Conservation (phyloP, 2,888 invertebrate genomes). For the Hirtodrosophila alboralis region DNA sequence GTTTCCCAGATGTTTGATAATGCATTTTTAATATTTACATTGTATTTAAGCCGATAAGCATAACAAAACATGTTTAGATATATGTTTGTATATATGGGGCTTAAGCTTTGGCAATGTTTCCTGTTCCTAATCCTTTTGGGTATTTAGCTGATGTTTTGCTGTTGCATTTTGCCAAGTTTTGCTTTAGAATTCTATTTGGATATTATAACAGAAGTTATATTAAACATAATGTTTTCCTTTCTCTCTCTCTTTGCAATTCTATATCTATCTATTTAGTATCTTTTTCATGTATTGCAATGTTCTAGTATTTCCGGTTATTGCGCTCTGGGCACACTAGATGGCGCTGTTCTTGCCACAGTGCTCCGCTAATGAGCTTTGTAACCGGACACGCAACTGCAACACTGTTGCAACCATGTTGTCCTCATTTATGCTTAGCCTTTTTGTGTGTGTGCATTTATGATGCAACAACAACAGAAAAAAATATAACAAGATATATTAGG, state of each 20-base stretch:
- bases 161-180: not conserved
- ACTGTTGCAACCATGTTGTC: conserved; percentile 45
- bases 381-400: conserved; percentile 74
- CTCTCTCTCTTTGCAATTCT: too few relatives aligned
- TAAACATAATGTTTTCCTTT: too few relatives aligned
- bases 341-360: conserved; percentile 32
- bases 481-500: conserved; percentile 22
- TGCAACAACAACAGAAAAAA: conserved; percentile 29
- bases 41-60: too few relatives aligned
- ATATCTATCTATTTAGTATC: not conserved
- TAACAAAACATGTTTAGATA: too few relatives aligned
- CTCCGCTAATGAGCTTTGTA: conserved; percentile 77
- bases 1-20: too few relatives aligned
- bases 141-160: not conserved
- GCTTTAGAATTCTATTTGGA: conserved; percentile 1
- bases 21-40: too few relatives aligned
- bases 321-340: conserved; percentile 42
- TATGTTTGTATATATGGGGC: too few relatives aligned
- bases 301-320: conserved; percentile 47
- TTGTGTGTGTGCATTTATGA: conserved; percentile 63
- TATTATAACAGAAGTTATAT: too few relatives aligned
- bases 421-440: conserved; percentile 77
- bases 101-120: too few relatives aligned
- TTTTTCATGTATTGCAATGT: conserved; percentile 37
- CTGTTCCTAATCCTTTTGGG: not conserved